A percentile compares a stretch with the other conserved stretches of the same genome.
Evolutionary conservation across 2,797 vertebrate species (phyloP).

Genomic region (Sebastes cheni): DNA sequence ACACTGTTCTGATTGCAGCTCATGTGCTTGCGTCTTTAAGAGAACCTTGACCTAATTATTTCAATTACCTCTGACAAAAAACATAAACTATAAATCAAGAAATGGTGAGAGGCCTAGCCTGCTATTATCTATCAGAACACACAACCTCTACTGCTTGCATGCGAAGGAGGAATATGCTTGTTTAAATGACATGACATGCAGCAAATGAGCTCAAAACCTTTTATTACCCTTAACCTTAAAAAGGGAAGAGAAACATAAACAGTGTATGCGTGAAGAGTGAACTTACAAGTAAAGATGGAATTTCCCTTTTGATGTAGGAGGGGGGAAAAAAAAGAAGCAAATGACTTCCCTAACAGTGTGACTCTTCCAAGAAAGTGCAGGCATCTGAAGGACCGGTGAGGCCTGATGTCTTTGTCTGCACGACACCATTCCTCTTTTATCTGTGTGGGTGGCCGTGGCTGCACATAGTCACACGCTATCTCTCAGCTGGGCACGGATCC

Average conservation of each 20-base stretch:
- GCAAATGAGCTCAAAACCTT: constrained; percentile 25
- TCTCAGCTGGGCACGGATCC: constrained; percentile 36
- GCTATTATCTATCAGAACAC: constrained; percentile 58
- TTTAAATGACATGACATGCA: constrained; percentile 36
- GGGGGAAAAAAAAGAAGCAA: background rate
- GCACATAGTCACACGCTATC: constrained; percentile 56
- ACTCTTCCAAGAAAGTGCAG: constrained; percentile 42
- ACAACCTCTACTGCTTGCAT: constrained; percentile 58
- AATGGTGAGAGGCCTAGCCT: constrained; percentile 31
- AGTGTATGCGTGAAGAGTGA: constrained; percentile 17
- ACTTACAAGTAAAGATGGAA: constrained; percentile 46
- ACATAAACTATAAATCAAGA: constrained; percentile 61
- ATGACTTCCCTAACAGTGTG: constrained; percentile 38
- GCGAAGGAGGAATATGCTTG: constrained; percentile 31
- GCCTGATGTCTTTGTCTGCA: constrained; percentile 50
- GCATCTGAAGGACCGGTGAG: constrained; percentile 39
- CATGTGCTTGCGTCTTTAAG: constrained; percentile 20
- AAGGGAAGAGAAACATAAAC: constrained; percentile 49
- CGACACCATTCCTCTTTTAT: constrained; percentile 56
- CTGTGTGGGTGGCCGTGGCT: constrained; percentile 71
- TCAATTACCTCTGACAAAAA: constrained; percentile 21
- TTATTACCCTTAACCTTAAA: constrained; percentile 18
- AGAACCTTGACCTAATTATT: constrained; percentile 50
- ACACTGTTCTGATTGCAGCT: constrained; percentile 16
- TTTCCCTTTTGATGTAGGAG: constrained; percentile 47